A percentile compares a stretch with the other conserved stretches of the same genome.
Evolutionary conservation across 2,797 vertebrate species (phyloP).

Genomic region (Melanotaenia nigrans): DNA sequence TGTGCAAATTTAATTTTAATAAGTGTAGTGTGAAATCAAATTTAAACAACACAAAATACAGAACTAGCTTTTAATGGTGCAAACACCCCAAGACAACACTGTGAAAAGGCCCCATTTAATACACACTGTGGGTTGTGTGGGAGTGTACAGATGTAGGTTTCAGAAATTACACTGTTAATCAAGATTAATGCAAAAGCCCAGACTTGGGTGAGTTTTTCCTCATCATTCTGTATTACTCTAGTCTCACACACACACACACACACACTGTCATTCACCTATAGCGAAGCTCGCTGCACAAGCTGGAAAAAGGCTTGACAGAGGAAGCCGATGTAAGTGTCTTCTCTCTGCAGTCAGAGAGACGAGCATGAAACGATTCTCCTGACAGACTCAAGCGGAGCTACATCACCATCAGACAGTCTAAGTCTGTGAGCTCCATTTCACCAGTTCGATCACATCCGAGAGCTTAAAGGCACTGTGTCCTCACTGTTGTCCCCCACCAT

Average conservation of each 20-base stretch:
- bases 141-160: not conserved
- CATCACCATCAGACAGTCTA: slow-evolving; percentile 32
- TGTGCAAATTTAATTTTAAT: too few relatives aligned
- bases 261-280: slow-evolving; percentile 22
- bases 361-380: slow-evolving; percentile 56
- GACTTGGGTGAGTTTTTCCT: not conserved
- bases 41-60: too few relatives aligned
- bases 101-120: not conserved
- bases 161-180: not conserved
- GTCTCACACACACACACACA: not conserved
- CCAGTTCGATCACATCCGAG: slow-evolving; percentile 38
- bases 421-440: slow-evolving; percentile 46
- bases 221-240: not conserved
- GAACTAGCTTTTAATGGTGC: too few relatives aligned
- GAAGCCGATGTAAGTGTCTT: slow-evolving; percentile 45
- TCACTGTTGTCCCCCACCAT: slow-evolving; percentile 1
- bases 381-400: slow-evolving; percentile 48
- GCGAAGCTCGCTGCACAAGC: slow-evolving; percentile 52
- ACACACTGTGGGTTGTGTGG: not conserved
- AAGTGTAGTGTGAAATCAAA: too few relatives aligned
- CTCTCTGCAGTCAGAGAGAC: slow-evolving; percentile 40
- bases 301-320: slow-evolving; percentile 42
- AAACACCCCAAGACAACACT: not conserved
- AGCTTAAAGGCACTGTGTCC: slow-evolving; percentile 27
- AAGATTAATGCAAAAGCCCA: not conserved